These are phyloP conservation scores for Drosophila glabriapex DNA, from an alignment of 2,888 invertebrate genomes.

Conservation along the genomic window DNA sequence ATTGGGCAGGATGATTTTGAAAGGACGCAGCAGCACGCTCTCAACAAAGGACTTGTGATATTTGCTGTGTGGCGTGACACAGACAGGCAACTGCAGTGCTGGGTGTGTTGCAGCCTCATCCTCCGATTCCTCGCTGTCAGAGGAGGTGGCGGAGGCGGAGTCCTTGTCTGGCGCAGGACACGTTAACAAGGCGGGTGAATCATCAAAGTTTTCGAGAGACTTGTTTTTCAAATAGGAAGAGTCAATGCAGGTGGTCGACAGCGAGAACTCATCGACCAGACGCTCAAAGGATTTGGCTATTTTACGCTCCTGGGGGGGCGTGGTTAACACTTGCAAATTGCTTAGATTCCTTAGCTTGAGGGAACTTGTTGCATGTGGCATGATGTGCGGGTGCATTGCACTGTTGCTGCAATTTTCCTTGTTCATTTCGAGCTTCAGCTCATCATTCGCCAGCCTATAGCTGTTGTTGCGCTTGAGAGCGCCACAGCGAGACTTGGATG, in stretches of 20 bases:
- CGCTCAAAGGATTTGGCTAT: slow-evolving; percentile 87
- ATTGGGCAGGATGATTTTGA: slow-evolving; percentile 83
- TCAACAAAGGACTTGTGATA: slow-evolving; percentile 84
- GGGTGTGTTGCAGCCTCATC: slow-evolving; percentile 81
- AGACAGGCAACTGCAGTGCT: slow-evolving; percentile 87
- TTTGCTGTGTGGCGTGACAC: slow-evolving; percentile 55
- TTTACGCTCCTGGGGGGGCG: slow-evolving; percentile 86
- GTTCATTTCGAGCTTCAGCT: slow-evolving; percentile 86
- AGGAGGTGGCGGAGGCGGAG: slow-evolving; percentile 16
- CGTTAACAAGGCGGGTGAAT: slow-evolving; percentile 73
- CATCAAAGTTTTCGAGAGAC: slow-evolving; percentile 85
- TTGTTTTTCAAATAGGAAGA: slow-evolving; percentile 85
- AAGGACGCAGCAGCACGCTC: slow-evolving; percentile 82
- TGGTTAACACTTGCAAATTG: slow-evolving; percentile 28
- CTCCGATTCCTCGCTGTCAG: slow-evolving; percentile 22
- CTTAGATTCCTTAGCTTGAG: slow-evolving; percentile 62
- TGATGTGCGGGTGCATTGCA: slow-evolving; percentile 68
- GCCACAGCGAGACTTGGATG: slow-evolving; percentile 55
- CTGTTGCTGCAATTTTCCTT: slow-evolving; percentile 73
- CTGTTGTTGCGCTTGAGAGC: slow-evolving; percentile 92
- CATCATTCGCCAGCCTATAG: slow-evolving; percentile 91
- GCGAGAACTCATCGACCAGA: slow-evolving; percentile 84
- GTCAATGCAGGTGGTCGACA: slow-evolving; percentile 83
- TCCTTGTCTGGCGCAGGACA: slow-evolving; percentile 39
- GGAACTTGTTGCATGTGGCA: slow-evolving; percentile 73